Conservation (phyloP, 2,113 vertebrate genomes). For the Pollimyrus isidori region DNA sequence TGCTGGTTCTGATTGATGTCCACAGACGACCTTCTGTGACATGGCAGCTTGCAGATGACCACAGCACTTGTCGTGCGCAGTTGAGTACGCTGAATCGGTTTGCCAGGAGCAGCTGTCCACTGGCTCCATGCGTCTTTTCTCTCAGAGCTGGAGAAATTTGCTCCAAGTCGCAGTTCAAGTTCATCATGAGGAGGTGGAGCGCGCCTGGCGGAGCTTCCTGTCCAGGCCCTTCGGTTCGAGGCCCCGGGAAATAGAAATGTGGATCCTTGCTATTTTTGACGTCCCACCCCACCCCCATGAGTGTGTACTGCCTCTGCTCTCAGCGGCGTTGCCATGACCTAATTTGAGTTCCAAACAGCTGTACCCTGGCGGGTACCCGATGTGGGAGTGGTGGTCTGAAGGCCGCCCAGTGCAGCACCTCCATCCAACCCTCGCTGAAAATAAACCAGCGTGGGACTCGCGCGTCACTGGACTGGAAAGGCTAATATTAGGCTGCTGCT, state of each 20-base stretch:
- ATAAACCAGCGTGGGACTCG: constrained; percentile 1
- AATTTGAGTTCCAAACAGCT: constrained; percentile 9
- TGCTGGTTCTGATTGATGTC: not conserved
- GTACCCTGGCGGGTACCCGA: not conserved
- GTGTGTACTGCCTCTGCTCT: not conserved
- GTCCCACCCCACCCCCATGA: not conserved
- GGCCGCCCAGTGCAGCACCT: not conserved
- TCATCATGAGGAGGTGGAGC: not conserved
- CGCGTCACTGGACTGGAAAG: not conserved
- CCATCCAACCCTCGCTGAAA: not conserved
- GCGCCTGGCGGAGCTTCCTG: not conserved
- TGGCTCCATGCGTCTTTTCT: not conserved
- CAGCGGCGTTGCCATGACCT: not conserved
- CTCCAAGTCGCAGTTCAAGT: not conserved
- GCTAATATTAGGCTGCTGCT: constrained; percentile 11
- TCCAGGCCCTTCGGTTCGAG: not conserved
- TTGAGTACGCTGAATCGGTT: not conserved
- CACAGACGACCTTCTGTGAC: not conserved
- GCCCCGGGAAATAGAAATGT: not conserved
- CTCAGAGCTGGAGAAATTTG: not conserved
- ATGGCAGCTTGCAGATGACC: not conserved
- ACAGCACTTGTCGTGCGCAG: not conserved
- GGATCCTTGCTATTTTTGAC: not conserved
- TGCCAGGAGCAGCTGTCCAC: not conserved
- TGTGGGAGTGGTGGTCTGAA: not conserved